Evolutionary conservation across 2,888 invertebrate species (phyloP).

Genomic region (Proisotoma minuta): DNA sequence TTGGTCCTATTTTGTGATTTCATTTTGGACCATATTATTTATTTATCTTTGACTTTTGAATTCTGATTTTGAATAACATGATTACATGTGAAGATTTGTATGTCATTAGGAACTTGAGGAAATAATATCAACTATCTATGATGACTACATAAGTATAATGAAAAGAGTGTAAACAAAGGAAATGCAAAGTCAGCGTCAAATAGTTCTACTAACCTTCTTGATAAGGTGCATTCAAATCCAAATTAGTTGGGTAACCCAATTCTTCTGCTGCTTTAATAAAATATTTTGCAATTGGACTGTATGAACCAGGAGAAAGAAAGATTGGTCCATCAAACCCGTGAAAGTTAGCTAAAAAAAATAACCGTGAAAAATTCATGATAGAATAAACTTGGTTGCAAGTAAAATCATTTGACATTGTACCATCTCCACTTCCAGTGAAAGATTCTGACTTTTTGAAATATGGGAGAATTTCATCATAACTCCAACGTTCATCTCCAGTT

Average conservation of each 20-base stretch:
- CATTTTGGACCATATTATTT: too few relatives aligned
- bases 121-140: too few relatives aligned
- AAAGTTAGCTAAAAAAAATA: not conserved
- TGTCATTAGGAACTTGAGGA: too few relatives aligned
- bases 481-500: constrained; percentile 7
- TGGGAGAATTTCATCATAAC: constrained; percentile 3
- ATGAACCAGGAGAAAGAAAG: not conserved
- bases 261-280: constrained; percentile 4
- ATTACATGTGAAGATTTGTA: too few relatives aligned
- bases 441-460: constrained; percentile 9
- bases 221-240: constrained; percentile 3
- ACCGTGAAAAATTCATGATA: not conserved
- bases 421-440: not conserved
- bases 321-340: not conserved
- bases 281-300: not conserved
- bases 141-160: too few relatives aligned
- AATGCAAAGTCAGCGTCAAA: not conserved
- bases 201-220: not conserved
- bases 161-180: not conserved
- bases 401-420: not conserved
- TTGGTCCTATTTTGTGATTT: too few relatives aligned
- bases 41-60: too few relatives aligned
- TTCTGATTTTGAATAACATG: too few relatives aligned
- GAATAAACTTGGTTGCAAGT: not conserved
- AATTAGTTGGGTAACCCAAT: not conserved